Conservation (phyloP, 2,797 vertebrate genomes). For the Pseudocheirus occidentalis region DNA sequence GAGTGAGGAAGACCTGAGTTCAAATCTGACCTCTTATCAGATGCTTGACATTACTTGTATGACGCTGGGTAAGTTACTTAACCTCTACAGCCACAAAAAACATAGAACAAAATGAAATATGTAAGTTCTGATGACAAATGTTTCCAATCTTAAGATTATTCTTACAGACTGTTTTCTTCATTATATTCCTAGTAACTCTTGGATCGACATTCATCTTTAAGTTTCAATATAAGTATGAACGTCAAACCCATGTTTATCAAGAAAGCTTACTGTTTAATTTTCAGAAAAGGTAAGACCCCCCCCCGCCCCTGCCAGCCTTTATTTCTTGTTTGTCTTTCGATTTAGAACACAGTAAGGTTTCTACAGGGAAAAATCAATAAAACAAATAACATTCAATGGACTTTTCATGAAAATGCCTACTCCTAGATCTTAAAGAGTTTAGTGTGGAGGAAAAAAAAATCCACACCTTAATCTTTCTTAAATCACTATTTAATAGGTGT, state of each 20-base stretch:
- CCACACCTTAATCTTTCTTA: constrained; percentile 1
- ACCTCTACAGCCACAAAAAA: too few relatives aligned
- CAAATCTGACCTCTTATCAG: too few relatives aligned
- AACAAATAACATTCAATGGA: constrained; percentile 61
- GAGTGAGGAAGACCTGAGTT: too few relatives aligned
- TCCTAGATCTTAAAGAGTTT: constrained; percentile 35
- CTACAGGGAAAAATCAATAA: constrained; percentile 62
- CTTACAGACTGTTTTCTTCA: neutral
- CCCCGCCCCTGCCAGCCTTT: too few relatives aligned
- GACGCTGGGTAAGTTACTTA: too few relatives aligned
- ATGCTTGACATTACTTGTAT: too few relatives aligned
- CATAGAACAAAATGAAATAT: neutral
- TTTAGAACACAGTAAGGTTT: constrained; percentile 56
- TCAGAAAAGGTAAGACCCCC: constrained; percentile 54
- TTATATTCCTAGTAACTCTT: neutral
- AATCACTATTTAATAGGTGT: constrained; percentile 32
- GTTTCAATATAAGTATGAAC: constrained; percentile 64
- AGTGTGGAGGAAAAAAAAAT: neutral
- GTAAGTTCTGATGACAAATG: neutral
- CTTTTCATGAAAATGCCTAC: constrained; percentile 57
- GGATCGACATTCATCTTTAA: neutral
- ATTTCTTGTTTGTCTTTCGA: constrained; percentile 59
- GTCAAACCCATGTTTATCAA: constrained; percentile 63
- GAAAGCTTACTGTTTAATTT: constrained; percentile 59
- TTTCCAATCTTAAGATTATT: neutral